phyloP scores from a whole-genome alignment of 2,113 vertebrate species.

The Theropithecus gelada region DNA sequence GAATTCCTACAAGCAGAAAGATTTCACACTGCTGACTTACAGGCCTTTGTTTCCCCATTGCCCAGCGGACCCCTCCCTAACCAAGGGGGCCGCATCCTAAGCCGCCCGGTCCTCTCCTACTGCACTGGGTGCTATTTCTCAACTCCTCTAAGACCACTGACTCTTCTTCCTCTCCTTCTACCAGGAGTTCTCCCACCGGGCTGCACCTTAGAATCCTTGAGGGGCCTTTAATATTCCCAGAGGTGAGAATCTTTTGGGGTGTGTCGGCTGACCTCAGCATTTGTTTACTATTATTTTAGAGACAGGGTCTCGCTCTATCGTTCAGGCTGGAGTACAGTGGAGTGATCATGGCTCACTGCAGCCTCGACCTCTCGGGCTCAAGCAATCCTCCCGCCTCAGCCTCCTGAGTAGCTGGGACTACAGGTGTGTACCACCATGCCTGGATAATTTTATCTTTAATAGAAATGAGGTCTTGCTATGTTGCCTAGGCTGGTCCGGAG shows the following conservation, averaged over 20 bases:
- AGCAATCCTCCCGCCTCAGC: not conserved
- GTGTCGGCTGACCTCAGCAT: not conserved
- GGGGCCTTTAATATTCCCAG: not conserved
- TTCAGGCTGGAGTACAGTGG: not conserved
- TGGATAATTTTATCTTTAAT: not conserved
- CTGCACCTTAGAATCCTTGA: not conserved
- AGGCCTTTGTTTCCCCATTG: not conserved
- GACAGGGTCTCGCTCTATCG: not conserved
- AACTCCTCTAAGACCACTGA: not conserved
- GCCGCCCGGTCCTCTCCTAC: not conserved
- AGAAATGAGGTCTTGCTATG: not conserved
- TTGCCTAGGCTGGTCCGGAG: not conserved
- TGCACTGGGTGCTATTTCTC: not conserved
- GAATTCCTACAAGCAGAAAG: accelerated
- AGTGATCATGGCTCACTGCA: not conserved
- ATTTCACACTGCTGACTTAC: not conserved
- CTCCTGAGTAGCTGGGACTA: not conserved
- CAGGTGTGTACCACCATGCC: not conserved
- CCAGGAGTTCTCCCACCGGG: not conserved
- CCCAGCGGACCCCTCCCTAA: no score
- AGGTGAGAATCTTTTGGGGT: not conserved
- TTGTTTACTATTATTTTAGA: not conserved
- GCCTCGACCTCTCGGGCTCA: not conserved
- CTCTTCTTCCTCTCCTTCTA: not conserved
- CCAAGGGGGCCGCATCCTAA: not conserved